A percentile compares a stretch with the other conserved stretches of the same genome.
Evolutionary conservation across 1,140 invertebrate species (phyloP).

Genomic region (Aphelenchoides avenae): DNA sequence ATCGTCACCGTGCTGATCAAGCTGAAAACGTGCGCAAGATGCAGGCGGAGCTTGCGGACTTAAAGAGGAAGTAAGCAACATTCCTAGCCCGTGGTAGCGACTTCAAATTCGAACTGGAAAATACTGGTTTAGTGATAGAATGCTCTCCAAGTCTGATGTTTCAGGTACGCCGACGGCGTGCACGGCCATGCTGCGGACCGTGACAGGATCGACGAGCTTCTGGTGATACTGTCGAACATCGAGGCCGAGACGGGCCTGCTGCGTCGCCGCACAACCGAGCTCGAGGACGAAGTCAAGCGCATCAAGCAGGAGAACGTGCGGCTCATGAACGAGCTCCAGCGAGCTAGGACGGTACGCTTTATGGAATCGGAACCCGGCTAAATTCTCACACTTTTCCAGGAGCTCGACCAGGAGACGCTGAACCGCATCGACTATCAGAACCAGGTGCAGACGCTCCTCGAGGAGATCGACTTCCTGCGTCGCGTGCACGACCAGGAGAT

Average conservation of each 20-base stretch:
- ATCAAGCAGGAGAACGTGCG: slow-evolving; percentile 48
- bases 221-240: slow-evolving; percentile 31
- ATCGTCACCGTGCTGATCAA: slow-evolving; percentile 30
- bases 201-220: slow-evolving; percentile 39
- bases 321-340: slow-evolving; percentile 42
- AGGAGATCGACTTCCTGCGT: slow-evolving; percentile 54
- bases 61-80: slow-evolving; percentile 43
- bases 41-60: slow-evolving; percentile 47
- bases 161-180: slow-evolving; percentile 41
- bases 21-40: slow-evolving; percentile 42
- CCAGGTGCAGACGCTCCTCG: slow-evolving; percentile 52
- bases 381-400: slow-evolving; percentile 20
- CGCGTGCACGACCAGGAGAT: slow-evolving; percentile 60
- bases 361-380: not conserved
- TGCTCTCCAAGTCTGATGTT: slow-evolving; percentile 18
- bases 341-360: slow-evolving; percentile 37
- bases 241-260: slow-evolving; percentile 48
- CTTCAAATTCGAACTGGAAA: too few species aligned
- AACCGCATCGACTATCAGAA: slow-evolving; percentile 55
- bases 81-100: slow-evolving; percentile 53
- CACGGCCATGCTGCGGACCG: slow-evolving; percentile 37
- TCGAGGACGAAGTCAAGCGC: slow-evolving; percentile 41
- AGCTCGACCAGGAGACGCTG: slow-evolving; percentile 52
- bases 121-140: too few species aligned
- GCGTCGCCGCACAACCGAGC: slow-evolving; percentile 34